These are phyloP conservation scores for Gopherus flavomarginatus DNA, from an alignment of 2,113 vertebrate species.

Conservation along the genomic window DNA sequence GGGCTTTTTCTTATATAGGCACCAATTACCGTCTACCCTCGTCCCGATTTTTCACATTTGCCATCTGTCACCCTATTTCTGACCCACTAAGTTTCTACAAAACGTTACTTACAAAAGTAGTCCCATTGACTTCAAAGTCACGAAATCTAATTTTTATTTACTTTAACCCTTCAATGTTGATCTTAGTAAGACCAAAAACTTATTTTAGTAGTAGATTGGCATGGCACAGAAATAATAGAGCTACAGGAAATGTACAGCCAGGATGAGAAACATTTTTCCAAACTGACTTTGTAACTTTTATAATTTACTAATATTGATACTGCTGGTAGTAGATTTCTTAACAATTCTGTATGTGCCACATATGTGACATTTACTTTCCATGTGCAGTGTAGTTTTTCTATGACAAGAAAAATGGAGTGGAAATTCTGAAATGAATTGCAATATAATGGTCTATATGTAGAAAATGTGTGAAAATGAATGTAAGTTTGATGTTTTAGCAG, in stretches of 20 bases:
- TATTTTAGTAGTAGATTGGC: slow-evolving; percentile 40
- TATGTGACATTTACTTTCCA: background rate
- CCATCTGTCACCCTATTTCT: background rate
- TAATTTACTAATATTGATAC: slow-evolving; percentile 42
- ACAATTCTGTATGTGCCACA: background rate
- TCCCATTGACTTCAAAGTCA: background rate
- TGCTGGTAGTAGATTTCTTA: slow-evolving; percentile 13
- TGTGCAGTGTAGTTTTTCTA: background rate
- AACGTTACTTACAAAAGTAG: slow-evolving; percentile 24
- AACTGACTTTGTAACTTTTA: slow-evolving; percentile 49
- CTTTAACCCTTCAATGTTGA: slow-evolving; percentile 42
- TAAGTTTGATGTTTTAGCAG: background rate
- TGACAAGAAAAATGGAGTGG: background rate
- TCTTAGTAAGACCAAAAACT: slow-evolving; percentile 45
- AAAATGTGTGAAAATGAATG: background rate
- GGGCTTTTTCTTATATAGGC: too few relatives aligned
- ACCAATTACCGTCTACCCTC: too few relatives aligned
- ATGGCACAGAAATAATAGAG: background rate
- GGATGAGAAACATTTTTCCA: slow-evolving; percentile 47
- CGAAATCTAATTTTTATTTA: slow-evolving; percentile 42
- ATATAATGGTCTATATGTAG: accelerated
- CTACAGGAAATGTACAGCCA: background rate
- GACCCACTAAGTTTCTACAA: slow-evolving; percentile 33
- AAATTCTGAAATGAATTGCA: background rate
- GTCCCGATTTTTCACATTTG: too few relatives aligned